Percentiles rank a stretch among this genome's conserved stretches.
phyloP scores from a whole-genome alignment of 2,797 vertebrate genomes.

The Paratrypauchen microcephalus region DNA sequence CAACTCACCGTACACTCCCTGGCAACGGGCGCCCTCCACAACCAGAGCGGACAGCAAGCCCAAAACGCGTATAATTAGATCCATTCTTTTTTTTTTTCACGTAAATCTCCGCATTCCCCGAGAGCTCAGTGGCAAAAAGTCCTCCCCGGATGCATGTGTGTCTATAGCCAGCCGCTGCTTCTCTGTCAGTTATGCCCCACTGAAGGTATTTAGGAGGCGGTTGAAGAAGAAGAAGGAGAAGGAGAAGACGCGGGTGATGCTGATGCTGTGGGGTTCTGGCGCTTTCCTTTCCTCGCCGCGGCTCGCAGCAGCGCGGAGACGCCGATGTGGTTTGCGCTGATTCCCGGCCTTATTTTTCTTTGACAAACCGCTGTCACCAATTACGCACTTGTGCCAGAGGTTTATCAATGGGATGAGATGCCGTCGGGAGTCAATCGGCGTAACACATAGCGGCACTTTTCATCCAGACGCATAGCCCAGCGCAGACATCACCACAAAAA shows the following conservation, averaged over 20 bases:
- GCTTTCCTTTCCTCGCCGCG: constrained; percentile 1
- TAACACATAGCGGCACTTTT: constrained; percentile 64
- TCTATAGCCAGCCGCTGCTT: constrained; percentile 50
- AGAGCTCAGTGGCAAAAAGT: constrained; percentile 69
- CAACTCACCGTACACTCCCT: constrained; percentile 94
- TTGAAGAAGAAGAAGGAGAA: too few species aligned
- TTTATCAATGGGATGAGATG: constrained; percentile 42
- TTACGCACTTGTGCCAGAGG: constrained; percentile 2
- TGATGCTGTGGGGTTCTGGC: background rate
- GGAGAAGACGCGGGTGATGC: background rate
- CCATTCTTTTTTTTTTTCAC: constrained; percentile 83
- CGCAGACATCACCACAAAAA: constrained; percentile 33
- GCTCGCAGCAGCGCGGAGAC: constrained; percentile 20
- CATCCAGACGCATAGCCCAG: constrained; percentile 63
- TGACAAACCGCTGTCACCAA: background rate
- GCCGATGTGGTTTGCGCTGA: constrained; percentile 40
- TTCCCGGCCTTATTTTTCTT: constrained; percentile 53
- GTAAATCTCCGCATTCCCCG: constrained; percentile 91
- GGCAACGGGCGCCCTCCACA: constrained; percentile 84
- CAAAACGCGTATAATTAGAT: constrained; percentile 87
- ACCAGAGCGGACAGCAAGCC: constrained; percentile 86
- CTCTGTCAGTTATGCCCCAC: constrained; percentile 41
- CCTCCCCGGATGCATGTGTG: constrained; percentile 70
- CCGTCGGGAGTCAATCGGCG: constrained; percentile 60
- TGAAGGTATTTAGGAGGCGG: constrained; percentile 37